These are phyloP conservation scores for Eristalinus sepulchralis DNA, from an alignment of 2,888 invertebrate species.

Conservation along the genomic window DNA sequence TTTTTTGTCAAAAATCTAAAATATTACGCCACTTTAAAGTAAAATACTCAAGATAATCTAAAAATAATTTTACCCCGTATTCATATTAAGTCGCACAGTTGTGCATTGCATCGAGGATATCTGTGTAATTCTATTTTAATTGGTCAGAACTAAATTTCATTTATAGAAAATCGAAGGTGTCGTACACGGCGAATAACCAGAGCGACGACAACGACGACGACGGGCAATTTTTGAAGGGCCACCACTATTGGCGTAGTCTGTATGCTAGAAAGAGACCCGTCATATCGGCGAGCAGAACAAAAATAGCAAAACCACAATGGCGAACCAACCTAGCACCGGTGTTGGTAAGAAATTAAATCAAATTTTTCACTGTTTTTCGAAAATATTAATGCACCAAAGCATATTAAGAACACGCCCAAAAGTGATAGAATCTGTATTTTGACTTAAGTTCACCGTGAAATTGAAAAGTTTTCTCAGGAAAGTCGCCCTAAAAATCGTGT, in stretches of 20 bases:
- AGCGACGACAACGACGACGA: constrained; percentile 37
- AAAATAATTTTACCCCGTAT: neutral
- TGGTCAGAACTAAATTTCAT: constrained; percentile 50
- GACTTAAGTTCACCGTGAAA: neutral
- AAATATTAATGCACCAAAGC: constrained; percentile 1
- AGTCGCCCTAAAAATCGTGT: constrained; percentile 44
- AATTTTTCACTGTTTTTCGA: constrained; percentile 72
- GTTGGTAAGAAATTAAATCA: constrained; percentile 86
- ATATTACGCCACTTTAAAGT: constrained; percentile 63
- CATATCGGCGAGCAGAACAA: constrained; percentile 67
- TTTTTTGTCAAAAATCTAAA: constrained; percentile 37
- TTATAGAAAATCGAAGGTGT: constrained; percentile 71
- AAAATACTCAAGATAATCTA: constrained; percentile 36
- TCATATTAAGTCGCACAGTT: neutral
- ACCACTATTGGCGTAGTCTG: constrained; percentile 58
- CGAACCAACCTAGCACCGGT: constrained; percentile 94
- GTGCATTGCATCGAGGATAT: constrained; percentile 11
- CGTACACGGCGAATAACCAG: constrained; percentile 61
- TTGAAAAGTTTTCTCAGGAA: constrained; percentile 9
- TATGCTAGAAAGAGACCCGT: constrained; percentile 68
- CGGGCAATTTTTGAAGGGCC: constrained; percentile 58
- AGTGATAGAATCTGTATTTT: constrained; percentile 32
- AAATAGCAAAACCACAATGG: constrained; percentile 83
- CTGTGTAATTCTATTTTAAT: constrained; percentile 13
- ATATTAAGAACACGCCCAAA: neutral